Base-by-base conservation (phyloP, 1,140 invertebrate species). In the Drosophila prosaltans region DNA sequence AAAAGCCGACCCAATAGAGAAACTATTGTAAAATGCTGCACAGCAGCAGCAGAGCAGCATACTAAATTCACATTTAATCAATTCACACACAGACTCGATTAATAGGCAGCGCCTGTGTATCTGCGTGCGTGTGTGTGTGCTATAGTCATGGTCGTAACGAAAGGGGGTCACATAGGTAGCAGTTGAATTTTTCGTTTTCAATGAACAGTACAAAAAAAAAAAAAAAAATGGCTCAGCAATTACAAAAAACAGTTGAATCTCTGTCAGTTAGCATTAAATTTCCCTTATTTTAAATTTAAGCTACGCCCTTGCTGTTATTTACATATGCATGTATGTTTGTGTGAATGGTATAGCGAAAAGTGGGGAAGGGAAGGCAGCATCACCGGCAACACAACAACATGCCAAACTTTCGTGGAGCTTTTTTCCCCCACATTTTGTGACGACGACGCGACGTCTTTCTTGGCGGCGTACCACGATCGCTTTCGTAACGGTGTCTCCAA, bases 21-120 rank as follows among this genome's bases (percentile, higher is more conserved):
- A 2, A 21, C 16, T 16, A 32, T 36, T 32, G 39, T 63, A 36
- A 63, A 69, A 26, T 43, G 16, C 40, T 54, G 36, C 55, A 28
- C 69, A 54, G 57, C 48, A 51, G 39, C 68, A 70, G 16, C 16
- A 16, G 16, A 16, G 16, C 16, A 16, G 79, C 69, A 86, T 79
- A 64, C 66, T 77, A 71, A 85, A 86, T 85, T 73, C 69, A 74
- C 81, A 86, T 88, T 88, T 82, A 82, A 86, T 82, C 62, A 82
- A 82, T 88, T 88, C 72, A 72, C 57, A 72, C 57, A 72, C 69
- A 83, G 76, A 57, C 60, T 78, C 72, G 58, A 79, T 75, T 72
- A 65, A 72, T 74, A 69, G 68, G 75, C 62, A 58, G 41, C 41
- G n/a, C 6, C n/a, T 10, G 45, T 16, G 16, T 16, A 16, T 58